Evolutionary conservation across 1,140 invertebrate genomes (phyloP).

Genomic region (Zaprionus vittiger): DNA sequence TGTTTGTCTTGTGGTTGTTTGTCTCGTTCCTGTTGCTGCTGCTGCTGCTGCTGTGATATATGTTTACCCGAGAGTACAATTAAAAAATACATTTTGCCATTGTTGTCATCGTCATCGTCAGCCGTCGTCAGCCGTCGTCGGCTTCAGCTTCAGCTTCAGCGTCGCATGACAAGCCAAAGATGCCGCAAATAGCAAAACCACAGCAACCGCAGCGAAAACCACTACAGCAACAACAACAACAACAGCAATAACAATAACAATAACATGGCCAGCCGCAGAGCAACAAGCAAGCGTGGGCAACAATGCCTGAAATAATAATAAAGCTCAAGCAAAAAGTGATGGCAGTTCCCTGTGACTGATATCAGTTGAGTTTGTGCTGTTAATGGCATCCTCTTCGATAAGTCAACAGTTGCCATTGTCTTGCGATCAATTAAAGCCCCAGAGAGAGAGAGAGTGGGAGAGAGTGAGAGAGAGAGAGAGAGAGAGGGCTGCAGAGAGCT

Average conservation of each 20-base stretch:
- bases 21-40: slow-evolving; percentile 3
- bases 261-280: slow-evolving; percentile 5
- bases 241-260: slow-evolving; percentile 9
- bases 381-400: slow-evolving; percentile 51
- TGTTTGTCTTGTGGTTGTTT: slow-evolving; percentile 13
- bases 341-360: slow-evolving; percentile 22
- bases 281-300: slow-evolving; percentile 37
- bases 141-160: slow-evolving; percentile 19
- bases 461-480: not conserved
- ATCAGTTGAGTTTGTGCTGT: slow-evolving; percentile 55
- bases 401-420: slow-evolving; percentile 35
- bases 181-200: slow-evolving; percentile 69
- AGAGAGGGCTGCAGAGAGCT: not conserved
- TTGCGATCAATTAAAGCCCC: slow-evolving; percentile 63
- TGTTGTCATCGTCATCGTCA: slow-evolving; percentile 67
- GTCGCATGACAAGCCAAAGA: slow-evolving; percentile 74
- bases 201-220: slow-evolving; percentile 47
- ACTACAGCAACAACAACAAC: slow-evolving; percentile 40
- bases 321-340: slow-evolving; percentile 33
- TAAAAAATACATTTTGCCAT: slow-evolving; percentile 80
- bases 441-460: not conserved
- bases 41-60: slow-evolving; percentile 63
- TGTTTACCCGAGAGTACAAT: slow-evolving; percentile 80
- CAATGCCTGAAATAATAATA: slow-evolving; percentile 69
- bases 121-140: slow-evolving; percentile 16